phyloP scores from a whole-genome alignment of 2,113 vertebrate species.

The Nycticebus coucang region DNA sequence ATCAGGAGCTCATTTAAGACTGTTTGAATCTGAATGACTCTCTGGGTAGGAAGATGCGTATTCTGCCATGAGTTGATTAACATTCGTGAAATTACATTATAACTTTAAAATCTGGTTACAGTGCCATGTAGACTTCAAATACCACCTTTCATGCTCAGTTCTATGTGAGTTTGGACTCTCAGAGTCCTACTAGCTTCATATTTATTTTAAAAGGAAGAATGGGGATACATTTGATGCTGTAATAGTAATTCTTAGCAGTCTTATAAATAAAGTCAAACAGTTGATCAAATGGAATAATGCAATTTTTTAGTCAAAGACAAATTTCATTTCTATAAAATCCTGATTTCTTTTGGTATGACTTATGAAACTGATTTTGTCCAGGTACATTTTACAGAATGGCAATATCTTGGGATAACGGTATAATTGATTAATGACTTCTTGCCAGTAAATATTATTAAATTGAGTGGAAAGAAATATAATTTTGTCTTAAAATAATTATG shows the following conservation, averaged over 20 bases:
- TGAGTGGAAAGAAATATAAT: conserved; percentile 13
- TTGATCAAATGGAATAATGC: not conserved
- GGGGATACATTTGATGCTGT: not conserved
- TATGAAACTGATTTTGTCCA: conserved; percentile 35
- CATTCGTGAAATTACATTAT: not conserved
- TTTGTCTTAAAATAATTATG: conserved; percentile 52
- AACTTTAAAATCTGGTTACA: not conserved
- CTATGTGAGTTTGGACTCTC: not conserved
- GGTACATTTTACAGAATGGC: conserved; percentile 19
- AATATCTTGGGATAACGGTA: not conserved
- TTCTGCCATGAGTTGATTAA: conserved; percentile 4
- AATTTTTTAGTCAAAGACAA: not conserved
- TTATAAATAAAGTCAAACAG: not conserved
- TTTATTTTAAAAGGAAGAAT: conserved; percentile 7
- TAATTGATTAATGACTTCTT: not conserved
- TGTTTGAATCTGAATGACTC: not conserved
- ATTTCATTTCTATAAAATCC: not conserved
- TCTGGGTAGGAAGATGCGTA: not conserved
- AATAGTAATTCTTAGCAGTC: conserved; percentile 20
- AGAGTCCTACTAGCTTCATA: not conserved
- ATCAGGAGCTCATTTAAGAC: not conserved
- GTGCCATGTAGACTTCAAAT: not conserved
- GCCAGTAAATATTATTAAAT: not conserved
- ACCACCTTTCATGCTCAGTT: not conserved
- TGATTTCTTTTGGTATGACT: not conserved